Percentiles rank a stretch among this genome's conserved stretches.
phyloP scores from a whole-genome alignment of 2,888 invertebrate species.

The Tribolium freemani region DNA sequence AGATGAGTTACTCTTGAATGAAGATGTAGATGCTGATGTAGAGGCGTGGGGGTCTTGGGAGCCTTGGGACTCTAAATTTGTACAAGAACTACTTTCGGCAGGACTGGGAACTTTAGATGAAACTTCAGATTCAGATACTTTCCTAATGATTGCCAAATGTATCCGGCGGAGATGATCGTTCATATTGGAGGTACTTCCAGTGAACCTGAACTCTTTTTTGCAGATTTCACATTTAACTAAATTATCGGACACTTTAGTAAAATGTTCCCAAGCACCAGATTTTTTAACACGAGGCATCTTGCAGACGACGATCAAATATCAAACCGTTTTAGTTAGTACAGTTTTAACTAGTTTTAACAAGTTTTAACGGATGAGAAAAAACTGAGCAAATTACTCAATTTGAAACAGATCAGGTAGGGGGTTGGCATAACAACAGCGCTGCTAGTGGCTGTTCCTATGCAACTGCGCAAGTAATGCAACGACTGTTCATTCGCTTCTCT shows the following conservation, averaged over 20 bases:
- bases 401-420: no score
- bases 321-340: no score
- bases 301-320: constrained; percentile 2
- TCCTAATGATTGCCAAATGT: constrained; percentile 2
- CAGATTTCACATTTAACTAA: constrained; percentile 31
- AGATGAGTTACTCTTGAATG: no score
- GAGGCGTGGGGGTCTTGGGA: no score
- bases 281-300: neutral
- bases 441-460: no score
- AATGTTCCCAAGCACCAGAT: constrained; percentile 1
- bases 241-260: constrained; percentile 1
- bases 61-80: constrained; percentile 45
- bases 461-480: no score
- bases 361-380: no score
- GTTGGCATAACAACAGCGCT: no score
- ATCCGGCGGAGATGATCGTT: constrained; percentile 28
- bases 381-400: no score
- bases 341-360: no score
- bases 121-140: neutral
- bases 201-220: constrained; percentile 38
- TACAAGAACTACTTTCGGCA: constrained; percentile 39
- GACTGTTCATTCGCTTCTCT: no score
- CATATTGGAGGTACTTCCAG: constrained; percentile 40
- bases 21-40: no score
- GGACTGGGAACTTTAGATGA: neutral